Evolutionary conservation across 2,888 invertebrate species (phyloP), one percentile per base, ranked within the genome.

Genomic region (Lysandra bellargus): DNA sequence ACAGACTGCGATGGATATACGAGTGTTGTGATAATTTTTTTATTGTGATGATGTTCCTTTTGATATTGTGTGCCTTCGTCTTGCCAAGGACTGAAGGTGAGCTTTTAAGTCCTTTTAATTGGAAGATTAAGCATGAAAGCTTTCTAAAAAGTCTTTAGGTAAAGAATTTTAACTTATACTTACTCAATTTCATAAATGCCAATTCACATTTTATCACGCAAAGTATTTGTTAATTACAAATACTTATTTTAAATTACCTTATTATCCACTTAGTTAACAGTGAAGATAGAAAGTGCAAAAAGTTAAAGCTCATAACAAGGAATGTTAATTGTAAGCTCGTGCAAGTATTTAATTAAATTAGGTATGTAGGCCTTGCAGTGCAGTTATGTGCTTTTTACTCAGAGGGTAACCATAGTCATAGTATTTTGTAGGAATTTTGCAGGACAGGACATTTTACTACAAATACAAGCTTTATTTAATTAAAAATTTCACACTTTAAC

Each of bases 41-140:
- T 79, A 78, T 81, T 80, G 83, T 84, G 83, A 86, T 81, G 83
- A 87, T 87, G 87, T 85, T 83, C 85, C 81, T 79, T 81, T 78
- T 83, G 80, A 79, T 85, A 79, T 80, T 86, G 81, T 84, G 83
- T 82, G 60, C 81, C 78, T 79, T 83, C 81, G 80, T 81, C 61
- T 74, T 84, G 78, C 81, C 81, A 79, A 83, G 81, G 80, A 83
- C 82, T 12, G 74, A 84, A 74, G 87, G 88, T 88, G 82, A 85
- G 87, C 83, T 82, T 61, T 79, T 80, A 44, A 78, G 57, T 80
- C 64, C 57, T 74, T 53, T n/a, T 60, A 76, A 44, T 30, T 78
- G 75, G 5, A 53, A 40, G 12, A 57, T 37, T 69, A 30, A 9
- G 30, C 30, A 37, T 69, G 69, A 33, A 69, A 30, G 30, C 30